phyloP scores from a whole-genome alignment of 2,797 vertebrate species.

The Hippoglossus hippoglossus region DNA sequence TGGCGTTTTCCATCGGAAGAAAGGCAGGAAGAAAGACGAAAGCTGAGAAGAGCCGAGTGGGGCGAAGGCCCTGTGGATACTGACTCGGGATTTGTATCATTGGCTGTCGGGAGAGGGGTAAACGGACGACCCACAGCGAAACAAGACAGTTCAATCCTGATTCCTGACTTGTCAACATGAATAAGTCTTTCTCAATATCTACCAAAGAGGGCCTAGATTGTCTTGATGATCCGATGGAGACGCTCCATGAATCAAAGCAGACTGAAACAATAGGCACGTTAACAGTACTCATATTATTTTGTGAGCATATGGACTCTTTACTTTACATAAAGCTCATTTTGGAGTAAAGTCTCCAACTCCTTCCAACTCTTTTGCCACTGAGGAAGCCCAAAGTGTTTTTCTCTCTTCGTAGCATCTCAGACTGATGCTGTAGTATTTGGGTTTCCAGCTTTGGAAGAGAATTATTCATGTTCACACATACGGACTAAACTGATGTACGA shows the following conservation, averaged over 20 bases:
- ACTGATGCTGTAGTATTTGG: not conserved
- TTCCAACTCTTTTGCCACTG: not conserved
- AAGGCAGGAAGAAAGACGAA: constrained; percentile 64
- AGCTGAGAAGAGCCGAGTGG: constrained; percentile 55
- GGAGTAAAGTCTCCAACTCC: constrained; percentile 14
- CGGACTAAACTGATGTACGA: constrained; percentile 14
- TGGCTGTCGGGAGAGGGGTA: constrained; percentile 14
- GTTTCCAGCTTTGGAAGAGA: constrained; percentile 21
- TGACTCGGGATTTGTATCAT: constrained; percentile 34
- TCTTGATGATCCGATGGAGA: constrained; percentile 17
- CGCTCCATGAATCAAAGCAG: constrained; percentile 5
- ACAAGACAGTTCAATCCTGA: constrained; percentile 15
- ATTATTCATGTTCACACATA: constrained; percentile 41
- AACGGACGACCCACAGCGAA: constrained; percentile 43
- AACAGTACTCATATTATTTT: constrained; percentile 15
- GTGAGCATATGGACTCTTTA: constrained; percentile 12
- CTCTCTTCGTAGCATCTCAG: constrained; percentile 1
- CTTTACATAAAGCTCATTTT: constrained; percentile 1
- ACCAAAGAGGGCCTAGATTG: constrained; percentile 19
- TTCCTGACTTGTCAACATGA: constrained; percentile 42
- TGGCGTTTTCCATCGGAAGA: constrained; percentile 66
- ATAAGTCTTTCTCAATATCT: constrained; percentile 38
- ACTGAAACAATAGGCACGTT: constrained; percentile 7
- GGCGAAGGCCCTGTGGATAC: constrained; percentile 33
- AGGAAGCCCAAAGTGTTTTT: not conserved